Evolutionary conservation across 2,888 invertebrate species (phyloP).

Genomic region (Apotomis capreana): DNA sequence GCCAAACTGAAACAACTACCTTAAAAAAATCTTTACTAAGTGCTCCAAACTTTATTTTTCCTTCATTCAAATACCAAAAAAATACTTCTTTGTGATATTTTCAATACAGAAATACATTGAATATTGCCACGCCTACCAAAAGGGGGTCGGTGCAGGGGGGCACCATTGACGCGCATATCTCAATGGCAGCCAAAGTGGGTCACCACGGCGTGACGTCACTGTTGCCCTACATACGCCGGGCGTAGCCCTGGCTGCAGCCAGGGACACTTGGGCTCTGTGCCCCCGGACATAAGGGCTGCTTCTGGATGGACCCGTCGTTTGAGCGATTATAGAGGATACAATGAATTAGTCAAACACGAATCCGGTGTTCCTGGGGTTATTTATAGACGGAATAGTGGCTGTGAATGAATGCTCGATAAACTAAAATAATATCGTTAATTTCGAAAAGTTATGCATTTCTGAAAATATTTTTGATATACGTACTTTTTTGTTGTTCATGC

Average conservation of each 20-base stretch:
- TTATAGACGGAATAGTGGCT: conserved; percentile 17
- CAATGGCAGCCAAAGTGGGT: conserved; percentile 79
- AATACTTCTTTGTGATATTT: conserved; percentile 13
- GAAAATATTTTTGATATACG: too few relatives aligned
- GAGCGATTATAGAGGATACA: conserved; percentile 17
- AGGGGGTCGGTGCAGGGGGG: conserved; percentile 51
- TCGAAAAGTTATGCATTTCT: background rate
- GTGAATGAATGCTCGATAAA: background rate
- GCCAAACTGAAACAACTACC: too few relatives aligned
- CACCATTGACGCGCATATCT: conserved; percentile 81
- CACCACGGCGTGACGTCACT: conserved; percentile 77
- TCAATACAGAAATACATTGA: conserved; percentile 5
- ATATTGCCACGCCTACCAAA: conserved; percentile 39
- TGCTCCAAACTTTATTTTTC: background rate
- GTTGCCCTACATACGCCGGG: conserved; percentile 78
- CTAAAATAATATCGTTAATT: background rate
- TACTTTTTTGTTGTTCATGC: too few relatives aligned
- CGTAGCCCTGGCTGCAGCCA: conserved; percentile 63
- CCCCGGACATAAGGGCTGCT: conserved; percentile 4
- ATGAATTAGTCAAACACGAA: conserved; percentile 24
- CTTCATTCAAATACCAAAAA: background rate
- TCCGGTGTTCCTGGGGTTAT: conserved; percentile 14
- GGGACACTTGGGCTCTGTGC: conserved; percentile 5
- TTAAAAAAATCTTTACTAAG: too few relatives aligned
- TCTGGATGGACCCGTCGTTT: background rate